Percentiles rank a stretch among this genome's conserved stretches.
Evolutionary conservation across 1,140 invertebrate species (phyloP).

Genomic region (Zelostemma sp.): DNA sequence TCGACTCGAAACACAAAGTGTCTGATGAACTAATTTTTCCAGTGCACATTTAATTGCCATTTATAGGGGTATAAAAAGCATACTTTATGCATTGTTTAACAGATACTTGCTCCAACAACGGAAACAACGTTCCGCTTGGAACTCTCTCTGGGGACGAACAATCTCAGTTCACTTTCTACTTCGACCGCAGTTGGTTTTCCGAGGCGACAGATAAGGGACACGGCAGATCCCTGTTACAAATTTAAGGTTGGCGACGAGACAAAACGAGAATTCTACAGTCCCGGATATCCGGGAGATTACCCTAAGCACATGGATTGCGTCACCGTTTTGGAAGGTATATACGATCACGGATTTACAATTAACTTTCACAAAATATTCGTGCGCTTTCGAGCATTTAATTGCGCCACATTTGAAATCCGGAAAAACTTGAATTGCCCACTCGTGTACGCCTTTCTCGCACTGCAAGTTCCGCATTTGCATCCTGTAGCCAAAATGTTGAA

Average conservation of each 20-base stretch:
- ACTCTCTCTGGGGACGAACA: conserved; percentile 11
- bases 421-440: background rate
- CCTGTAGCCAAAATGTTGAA: conserved; percentile 15
- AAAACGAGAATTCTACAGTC: conserved; percentile 80
- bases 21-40: too few relatives aligned
- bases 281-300: conserved; percentile 80
- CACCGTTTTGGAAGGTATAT: conserved; percentile 76
- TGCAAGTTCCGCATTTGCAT: conserved; percentile 7
- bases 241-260: conserved; percentile 72
- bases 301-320: conserved; percentile 80
- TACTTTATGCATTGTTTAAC: conserved; percentile 6
- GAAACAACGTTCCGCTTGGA: conserved; percentile 19
- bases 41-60: too few relatives aligned
- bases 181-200: conserved; percentile 39
- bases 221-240: conserved; percentile 66
- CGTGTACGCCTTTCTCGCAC: background rate
- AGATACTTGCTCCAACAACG: conserved; percentile 22
- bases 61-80: too few relatives aligned
- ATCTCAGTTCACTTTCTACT: conserved; percentile 17
- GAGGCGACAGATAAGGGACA: conserved; percentile 58
- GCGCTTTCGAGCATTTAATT: conserved; percentile 2
- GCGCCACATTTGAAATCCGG: background rate
- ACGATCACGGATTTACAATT: background rate
- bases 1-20: too few relatives aligned
- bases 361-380: background rate